Conservation (phyloP, 1,140 invertebrate genomes). For the Drosophila azteca region DNA sequence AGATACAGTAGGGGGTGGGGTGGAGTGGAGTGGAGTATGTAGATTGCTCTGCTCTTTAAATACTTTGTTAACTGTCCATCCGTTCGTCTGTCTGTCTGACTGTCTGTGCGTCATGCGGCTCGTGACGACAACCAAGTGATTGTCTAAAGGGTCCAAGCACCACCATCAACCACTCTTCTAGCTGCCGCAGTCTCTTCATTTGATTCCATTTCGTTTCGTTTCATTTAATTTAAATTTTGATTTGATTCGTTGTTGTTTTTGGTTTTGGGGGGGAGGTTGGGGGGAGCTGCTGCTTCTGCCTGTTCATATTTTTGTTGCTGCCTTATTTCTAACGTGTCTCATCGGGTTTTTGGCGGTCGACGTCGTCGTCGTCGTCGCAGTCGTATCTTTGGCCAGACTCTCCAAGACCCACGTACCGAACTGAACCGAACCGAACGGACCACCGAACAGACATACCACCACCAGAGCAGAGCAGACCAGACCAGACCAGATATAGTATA, state of each 20-base stretch:
- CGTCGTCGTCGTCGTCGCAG: slow-evolving; percentile 27
- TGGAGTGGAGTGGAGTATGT: too few relatives aligned
- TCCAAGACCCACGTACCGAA: slow-evolving; percentile 68
- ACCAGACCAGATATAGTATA: slow-evolving; percentile 75
- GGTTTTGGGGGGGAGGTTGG: slow-evolving; percentile 23
- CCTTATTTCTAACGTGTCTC: slow-evolving; percentile 75
- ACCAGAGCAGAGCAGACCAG: slow-evolving; percentile 28
- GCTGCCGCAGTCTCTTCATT: slow-evolving; percentile 21
- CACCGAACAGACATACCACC: slow-evolving; percentile 34
- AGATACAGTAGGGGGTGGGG: slow-evolving; percentile 14
- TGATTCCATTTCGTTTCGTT: slow-evolving; percentile 46
- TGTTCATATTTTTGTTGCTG: slow-evolving; percentile 38
- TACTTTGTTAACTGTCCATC: slow-evolving; percentile 20
- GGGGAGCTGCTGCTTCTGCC: slow-evolving; percentile 34
- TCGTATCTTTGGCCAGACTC: slow-evolving; percentile 44
- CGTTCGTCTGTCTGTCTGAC: slow-evolving; percentile 49
- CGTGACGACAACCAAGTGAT: slow-evolving; percentile 62
- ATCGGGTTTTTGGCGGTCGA: slow-evolving; percentile 76
- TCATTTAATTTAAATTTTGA: slow-evolving; percentile 81
- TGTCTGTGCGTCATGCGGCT: slow-evolving; percentile 52
- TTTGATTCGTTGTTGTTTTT: slow-evolving; percentile 70
- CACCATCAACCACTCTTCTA: slow-evolving; percentile 46
- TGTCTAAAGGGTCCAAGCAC: slow-evolving; percentile 42
- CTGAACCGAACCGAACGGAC: slow-evolving; percentile 49
- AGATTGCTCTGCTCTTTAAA: slow-evolving; percentile 10